Base-by-base conservation (phyloP, 2,113 vertebrate genomes). In the Leuciscus idus region DNA sequence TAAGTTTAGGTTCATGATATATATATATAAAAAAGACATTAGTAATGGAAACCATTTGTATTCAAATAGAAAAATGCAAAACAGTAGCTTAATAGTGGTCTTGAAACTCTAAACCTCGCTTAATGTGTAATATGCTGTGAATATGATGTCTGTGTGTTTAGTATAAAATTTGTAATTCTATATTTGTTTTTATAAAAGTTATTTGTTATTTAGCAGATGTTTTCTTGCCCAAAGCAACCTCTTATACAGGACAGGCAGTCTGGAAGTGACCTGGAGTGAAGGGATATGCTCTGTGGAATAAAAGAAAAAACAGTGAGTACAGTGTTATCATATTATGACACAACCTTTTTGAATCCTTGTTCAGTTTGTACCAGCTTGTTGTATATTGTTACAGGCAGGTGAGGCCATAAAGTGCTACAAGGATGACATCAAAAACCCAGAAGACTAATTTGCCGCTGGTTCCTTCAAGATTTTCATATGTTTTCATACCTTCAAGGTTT, bases 151-250 rank as follows among this genome's bases (percentile, higher is more conserved):
- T 73, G 33, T 72, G 36, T 39, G 11, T 73, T n/a, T 73, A 11
- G 36, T 12, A n/a, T 2, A 43, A 72, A 13, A 43, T 23, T 23
- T 39, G 9, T 11, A 21, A 30, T 77, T 55, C 52, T 3, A 4
- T 75, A 17, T 48, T 50, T 12, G 6, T 55, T 33, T 57, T 57
- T 33, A 23, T 33, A 6, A 78, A 15, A 36, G 36, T 6, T n/a
- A 10, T 78, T 78, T 72, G 68, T 23, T 36, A 43, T 72, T 72
- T 43, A 72, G 68, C 19, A 72, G 68, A 72, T 43, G 33, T 0
- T 72, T 72, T n/a, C 68, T 78, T 78, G 50, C 10, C 9, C 28
- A 78, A 78, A 78, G 10, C 50, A 43, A 23, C 68, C 36, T 43
- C 36, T 72, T 12, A 43, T 72, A 57, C 75, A 78, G 52, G 52